These are phyloP conservation scores for Grammomys dolichurus DNA, from an alignment of 2,113 vertebrate species.

Conservation along the genomic window DNA sequence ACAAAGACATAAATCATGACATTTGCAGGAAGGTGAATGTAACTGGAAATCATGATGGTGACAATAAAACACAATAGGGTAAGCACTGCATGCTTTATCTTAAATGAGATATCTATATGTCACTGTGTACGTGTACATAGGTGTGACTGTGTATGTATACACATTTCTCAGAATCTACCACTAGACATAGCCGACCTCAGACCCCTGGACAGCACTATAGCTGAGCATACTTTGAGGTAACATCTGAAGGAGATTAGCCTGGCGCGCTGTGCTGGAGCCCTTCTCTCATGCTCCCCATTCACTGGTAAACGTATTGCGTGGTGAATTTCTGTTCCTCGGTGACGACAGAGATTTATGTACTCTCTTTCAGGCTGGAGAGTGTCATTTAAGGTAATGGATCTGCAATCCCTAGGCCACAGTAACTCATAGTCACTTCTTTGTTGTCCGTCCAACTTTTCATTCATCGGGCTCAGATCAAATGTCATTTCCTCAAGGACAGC, in stretches of 20 bases:
- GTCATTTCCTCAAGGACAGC: conserved; percentile 55
- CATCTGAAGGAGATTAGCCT: not conserved
- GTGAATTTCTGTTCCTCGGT: not conserved
- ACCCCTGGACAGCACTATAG: not conserved
- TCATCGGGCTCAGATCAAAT: conserved; percentile 52
- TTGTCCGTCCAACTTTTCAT: not conserved
- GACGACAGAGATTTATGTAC: not conserved
- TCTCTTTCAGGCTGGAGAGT: not conserved
- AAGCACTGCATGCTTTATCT: not conserved
- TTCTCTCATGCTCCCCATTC: too few species aligned
- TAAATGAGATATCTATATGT: not conserved
- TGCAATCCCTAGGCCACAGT: not conserved
- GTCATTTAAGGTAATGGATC: not conserved
- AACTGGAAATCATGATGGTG: not conserved
- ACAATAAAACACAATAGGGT: not conserved
- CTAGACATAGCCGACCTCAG: not conserved
- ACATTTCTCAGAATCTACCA: not conserved
- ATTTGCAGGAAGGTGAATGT: not conserved
- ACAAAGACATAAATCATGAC: not conserved
- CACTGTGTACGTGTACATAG: not conserved
- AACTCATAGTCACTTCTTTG: not conserved
- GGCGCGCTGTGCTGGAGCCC: not conserved
- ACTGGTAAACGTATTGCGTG: not conserved
- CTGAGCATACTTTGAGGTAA: not conserved
- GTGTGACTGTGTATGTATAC: not conserved